These are phyloP conservation scores for Drosophila pseudoananassae DNA, from an alignment of 1,140 invertebrate species.

Conservation along the genomic window DNA sequence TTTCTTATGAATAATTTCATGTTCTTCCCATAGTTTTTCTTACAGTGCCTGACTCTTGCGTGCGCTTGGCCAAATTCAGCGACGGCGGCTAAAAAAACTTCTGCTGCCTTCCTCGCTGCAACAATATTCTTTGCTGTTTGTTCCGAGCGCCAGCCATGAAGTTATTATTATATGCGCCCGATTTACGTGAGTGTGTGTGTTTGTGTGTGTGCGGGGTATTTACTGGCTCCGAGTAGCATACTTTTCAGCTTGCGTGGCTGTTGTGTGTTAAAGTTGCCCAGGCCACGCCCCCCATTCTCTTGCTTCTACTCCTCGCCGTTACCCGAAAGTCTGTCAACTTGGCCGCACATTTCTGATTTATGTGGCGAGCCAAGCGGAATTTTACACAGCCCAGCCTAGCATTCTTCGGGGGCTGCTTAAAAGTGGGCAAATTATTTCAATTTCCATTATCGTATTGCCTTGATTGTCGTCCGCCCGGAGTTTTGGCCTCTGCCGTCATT, in stretches of 20 bases:
- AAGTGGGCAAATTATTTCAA: constrained; percentile 81
- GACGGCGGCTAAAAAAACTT: constrained; percentile 57
- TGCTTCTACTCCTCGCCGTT: constrained; percentile 8
- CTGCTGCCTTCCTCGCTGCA: constrained; percentile 56
- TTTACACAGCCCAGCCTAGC: constrained; percentile 44
- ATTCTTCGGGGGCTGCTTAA: constrained; percentile 50
- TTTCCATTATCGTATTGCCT: constrained; percentile 79
- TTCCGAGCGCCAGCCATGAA: constrained; percentile 52
- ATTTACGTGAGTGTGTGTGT: constrained; percentile 34
- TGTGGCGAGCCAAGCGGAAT: constrained; percentile 52
- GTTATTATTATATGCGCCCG: constrained; percentile 69
- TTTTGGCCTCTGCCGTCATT: constrained; percentile 13
- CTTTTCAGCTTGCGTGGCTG: constrained; percentile 76
- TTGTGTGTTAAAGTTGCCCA: constrained; percentile 75
- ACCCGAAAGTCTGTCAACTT: constrained; percentile 57
- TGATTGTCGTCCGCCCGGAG: constrained; percentile 50
- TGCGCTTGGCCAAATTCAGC: constrained; percentile 8
- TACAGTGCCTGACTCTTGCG: constrained; percentile 48
- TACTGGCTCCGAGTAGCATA: constrained; percentile 65
- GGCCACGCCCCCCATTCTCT: constrained; percentile 29
- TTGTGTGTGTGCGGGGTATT: constrained; percentile 46
- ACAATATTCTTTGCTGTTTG: constrained; percentile 73
- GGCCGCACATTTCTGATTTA: constrained; percentile 75
- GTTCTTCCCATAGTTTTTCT: not conserved
- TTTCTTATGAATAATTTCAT: not conserved